Base-by-base conservation (phyloP, 2,888 invertebrate genomes). In the Alviniconcha strummeri region DNA sequence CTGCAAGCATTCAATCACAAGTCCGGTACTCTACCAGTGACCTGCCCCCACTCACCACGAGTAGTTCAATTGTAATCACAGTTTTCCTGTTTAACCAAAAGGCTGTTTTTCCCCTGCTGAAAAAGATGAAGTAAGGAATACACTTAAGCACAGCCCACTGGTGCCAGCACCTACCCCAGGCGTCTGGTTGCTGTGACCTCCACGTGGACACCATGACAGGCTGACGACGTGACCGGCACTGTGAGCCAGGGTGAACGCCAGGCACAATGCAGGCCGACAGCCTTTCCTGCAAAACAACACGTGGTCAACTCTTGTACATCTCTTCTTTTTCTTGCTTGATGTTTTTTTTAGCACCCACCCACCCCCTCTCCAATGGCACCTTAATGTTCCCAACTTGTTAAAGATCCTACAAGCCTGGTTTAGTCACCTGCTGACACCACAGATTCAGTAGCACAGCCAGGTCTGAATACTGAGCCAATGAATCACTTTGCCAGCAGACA, bases 181-280 rank as follows among this genome's bases (percentile, higher is more conserved):
- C 0, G 36, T 36, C 36, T 36, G 36, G 36, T 36, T 3, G 36
- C 36, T 36, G 36, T 36, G 36, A 36, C 36, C 36, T 36, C 36
- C 36, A 8, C 64, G 67, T 0, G 85, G 85, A 74, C 83, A 85
- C 85, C 85, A 85, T 52, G 60, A 56, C 72, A 85, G 72, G 11
- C 74, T 55, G 71, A 81, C 57, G 8, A 78, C 85, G 56, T 81
- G 76, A 13, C 83, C 78, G 11, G 13, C 71, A 36, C 83, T 72
- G 64, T 85, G 85, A 52, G 74, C 85, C 19, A 85, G 8, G 7
- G 64, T 69, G 69, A 85, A 76, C 1, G 85, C 71, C 60, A 81
- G 81, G 19, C 67, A 69, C 19, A 82, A 15, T 17, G 19, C 15
- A 3, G 72, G 80, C 17, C 60, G 15, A 17, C 55, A n/a, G 3